Evolutionary conservation across 1,140 invertebrate species (phyloP), one percentile per base, ranked within the genome.

Genomic region (Drosophila rhopaloa): DNA sequence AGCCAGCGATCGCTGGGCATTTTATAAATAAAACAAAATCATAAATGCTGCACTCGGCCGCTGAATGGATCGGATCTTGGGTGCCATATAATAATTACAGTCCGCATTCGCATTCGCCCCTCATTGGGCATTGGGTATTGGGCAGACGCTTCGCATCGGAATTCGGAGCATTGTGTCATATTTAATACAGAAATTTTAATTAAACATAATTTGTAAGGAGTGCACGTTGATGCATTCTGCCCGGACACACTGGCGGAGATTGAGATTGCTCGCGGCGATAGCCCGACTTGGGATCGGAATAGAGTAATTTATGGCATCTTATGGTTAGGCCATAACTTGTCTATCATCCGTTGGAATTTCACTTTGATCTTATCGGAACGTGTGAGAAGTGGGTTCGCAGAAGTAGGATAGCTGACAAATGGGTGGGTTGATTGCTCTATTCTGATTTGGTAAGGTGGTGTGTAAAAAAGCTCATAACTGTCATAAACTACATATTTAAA

Each of bases 91-190:
- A 83, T 88, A 88, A 88, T 88, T 88, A 84, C 76, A 79, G 70
- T 58, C 60, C 35, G 57, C 51, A 37, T 62, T 56, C 40, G 57
- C 47, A 37, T 55, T 57, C 76, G 46, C 54, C 38, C n/a, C 24
- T 47, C 48, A 43, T 43, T 43, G 41, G 41, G 5, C 62, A 57
- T 29, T 58, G 57, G 14, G 50, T 37, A 38, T 60, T 38, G 55
- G 63, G 57, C 73, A 70, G 72, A 63, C 82, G 81, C 77, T 81
- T 85, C 78, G 72, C 76, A 48, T 76, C 78, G 83, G 83, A 91
- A 91, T 91, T 91, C 90, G 88, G 90, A 90, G 91, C 90, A 91
- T 91, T 91, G 90, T 91, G 90, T 91, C 90, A 91, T 91, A 91
- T 91, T 91, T 91, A 91, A 91, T 91, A 91, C 86, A 86, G 74